Percentiles rank a stretch among this genome's conserved stretches.
phyloP scores from a whole-genome alignment of 2,113 vertebrate species.

The Anser cygnoides region DNA sequence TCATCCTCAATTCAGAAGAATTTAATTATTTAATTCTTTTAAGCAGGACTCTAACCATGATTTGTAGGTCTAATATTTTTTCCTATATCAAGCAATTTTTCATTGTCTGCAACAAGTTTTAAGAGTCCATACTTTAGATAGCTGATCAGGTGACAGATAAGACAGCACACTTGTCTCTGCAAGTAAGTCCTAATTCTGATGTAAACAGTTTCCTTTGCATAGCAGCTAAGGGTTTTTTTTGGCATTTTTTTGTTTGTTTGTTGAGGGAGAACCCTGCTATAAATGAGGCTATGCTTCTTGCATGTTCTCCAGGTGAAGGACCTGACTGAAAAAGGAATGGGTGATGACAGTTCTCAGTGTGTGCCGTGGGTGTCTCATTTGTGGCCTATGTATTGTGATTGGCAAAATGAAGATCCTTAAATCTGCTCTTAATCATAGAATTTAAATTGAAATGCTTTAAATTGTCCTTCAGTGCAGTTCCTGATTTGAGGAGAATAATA shows the following conservation, averaged over 20 bases:
- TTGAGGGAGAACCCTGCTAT: not conserved
- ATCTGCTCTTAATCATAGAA: not conserved
- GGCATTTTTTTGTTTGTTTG: not conserved
- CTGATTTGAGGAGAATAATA: not conserved
- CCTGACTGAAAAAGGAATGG: not conserved
- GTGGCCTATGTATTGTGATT: not conserved
- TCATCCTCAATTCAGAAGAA: not conserved
- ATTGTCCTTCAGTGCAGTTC: not conserved
- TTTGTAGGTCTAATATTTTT: slow-evolving; percentile 11
- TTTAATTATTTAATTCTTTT: not conserved
- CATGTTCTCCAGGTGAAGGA: not conserved
- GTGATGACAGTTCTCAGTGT: not conserved
- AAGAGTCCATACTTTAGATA: not conserved
- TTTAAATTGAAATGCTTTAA: not conserved
- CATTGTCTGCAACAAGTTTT: not conserved
- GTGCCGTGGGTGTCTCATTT: not conserved
- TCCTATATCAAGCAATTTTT: not conserved
- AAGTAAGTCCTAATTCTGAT: not conserved
- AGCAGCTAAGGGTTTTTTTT: not conserved
- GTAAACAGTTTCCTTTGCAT: not conserved
- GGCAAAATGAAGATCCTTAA: not conserved
- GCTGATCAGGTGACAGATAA: not conserved
- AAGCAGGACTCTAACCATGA: not conserved
- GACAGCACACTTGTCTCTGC: not conserved
- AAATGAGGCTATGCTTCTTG: not conserved